Evolutionary conservation across 2,888 invertebrate species (phyloP).

Genomic region (Hypena proboscidalis): DNA sequence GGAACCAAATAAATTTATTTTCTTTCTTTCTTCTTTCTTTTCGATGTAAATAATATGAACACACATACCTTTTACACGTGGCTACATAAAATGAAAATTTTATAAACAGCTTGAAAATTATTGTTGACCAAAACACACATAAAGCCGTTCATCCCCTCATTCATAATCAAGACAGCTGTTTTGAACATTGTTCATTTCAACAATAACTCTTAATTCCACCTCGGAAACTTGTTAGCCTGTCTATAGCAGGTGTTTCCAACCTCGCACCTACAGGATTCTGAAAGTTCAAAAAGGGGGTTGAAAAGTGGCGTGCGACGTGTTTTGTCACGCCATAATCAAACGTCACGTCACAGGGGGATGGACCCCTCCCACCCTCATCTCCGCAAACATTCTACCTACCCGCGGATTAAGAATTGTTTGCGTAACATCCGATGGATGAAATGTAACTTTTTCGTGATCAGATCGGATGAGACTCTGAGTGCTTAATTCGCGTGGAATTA

Average conservation of each 20-base stretch:
- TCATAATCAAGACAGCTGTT: neutral
- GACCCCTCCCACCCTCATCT: slow-evolving; percentile 26
- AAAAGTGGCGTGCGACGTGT: slow-evolving; percentile 61
- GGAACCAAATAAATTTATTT: no score
- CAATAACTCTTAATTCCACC: slow-evolving; percentile 20
- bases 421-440: slow-evolving; percentile 37
- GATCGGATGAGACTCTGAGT: slow-evolving; percentile 4
- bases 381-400: slow-evolving; percentile 55
- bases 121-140: no score
- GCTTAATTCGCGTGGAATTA: neutral
- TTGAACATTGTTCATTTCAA: slow-evolving; percentile 12
- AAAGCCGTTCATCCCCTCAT: no score
- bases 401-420: slow-evolving; percentile 56
- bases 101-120: no score
- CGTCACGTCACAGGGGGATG: slow-evolving; percentile 50
- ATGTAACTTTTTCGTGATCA: slow-evolving; percentile 24
- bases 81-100: no score
- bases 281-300: slow-evolving; percentile 42
- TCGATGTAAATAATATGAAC: no score
- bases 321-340: slow-evolving; percentile 63
- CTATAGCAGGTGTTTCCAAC: slow-evolving; percentile 19
- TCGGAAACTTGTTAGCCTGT: slow-evolving; percentile 20
- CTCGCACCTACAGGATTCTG: slow-evolving; percentile 32
- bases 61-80: no score
- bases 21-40: no score